Conservation (phyloP, 2,113 vertebrate genomes). For the Oreotrochilus melanogaster region DNA sequence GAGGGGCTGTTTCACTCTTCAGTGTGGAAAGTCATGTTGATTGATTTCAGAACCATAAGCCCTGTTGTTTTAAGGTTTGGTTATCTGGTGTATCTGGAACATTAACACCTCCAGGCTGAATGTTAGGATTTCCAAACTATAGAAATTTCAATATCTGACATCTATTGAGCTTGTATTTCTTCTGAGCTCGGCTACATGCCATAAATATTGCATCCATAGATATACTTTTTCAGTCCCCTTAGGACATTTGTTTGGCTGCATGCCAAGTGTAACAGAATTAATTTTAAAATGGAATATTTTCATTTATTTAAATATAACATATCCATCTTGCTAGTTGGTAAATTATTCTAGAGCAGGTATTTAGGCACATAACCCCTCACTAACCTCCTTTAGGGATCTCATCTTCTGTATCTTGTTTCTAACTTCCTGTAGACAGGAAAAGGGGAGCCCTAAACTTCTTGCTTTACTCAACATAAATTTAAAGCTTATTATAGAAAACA, state of each 20-base stretch:
- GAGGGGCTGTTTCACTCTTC: neutral
- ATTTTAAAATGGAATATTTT: slow-evolving; percentile 10
- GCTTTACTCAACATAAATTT: slow-evolving; percentile 23
- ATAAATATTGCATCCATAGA: neutral
- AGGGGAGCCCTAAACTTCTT: slow-evolving; percentile 17
- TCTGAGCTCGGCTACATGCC: neutral
- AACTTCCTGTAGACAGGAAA: slow-evolving; percentile 36
- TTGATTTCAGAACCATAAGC: neutral
- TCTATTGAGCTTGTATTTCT: slow-evolving; percentile 17
- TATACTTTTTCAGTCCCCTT: neutral
- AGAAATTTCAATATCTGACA: slow-evolving; percentile 36
- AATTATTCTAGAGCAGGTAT: neutral
- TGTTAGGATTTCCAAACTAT: slow-evolving; percentile 38
- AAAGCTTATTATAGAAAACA: neutral
- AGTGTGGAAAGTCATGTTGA: neutral
- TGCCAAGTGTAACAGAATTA: slow-evolving; percentile 29
- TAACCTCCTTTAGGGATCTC: slow-evolving; percentile 45
- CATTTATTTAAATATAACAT: slow-evolving; percentile 1
- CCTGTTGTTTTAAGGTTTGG: neutral
- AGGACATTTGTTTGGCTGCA: slow-evolving; percentile 5
- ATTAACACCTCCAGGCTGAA: neutral
- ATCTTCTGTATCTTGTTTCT: slow-evolving; percentile 17
- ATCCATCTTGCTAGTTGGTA: neutral
- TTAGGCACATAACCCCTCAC: neutral
- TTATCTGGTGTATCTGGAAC: slow-evolving; percentile 18